Percentiles rank a stretch among this genome's conserved stretches.
These are phyloP conservation scores for Brachyopa scutellaris DNA, from an alignment of 2,888 invertebrate genomes.

Conservation along the genomic window DNA sequence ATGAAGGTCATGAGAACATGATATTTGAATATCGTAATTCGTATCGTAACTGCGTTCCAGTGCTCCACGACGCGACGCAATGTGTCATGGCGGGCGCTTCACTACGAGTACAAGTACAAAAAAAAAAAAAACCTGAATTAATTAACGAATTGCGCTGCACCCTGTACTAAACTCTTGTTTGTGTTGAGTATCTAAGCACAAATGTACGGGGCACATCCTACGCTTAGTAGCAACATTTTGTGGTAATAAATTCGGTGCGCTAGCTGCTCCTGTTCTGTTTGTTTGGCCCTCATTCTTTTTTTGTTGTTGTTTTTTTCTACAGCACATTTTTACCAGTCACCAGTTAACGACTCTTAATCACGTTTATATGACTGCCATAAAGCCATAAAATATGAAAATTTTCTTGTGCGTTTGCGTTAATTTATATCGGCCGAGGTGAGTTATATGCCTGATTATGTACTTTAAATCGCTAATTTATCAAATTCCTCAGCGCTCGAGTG, in stretches of 20 bases:
- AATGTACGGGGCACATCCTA: slow-evolving; percentile 49
- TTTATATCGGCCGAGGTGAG: slow-evolving; percentile 61
- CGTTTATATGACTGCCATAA: slow-evolving; percentile 49
- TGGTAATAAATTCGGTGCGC: slow-evolving; percentile 55
- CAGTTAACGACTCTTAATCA: slow-evolving; percentile 64
- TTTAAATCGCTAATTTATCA: slow-evolving; percentile 67
- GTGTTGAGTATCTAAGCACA: no score
- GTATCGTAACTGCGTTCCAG: not conserved
- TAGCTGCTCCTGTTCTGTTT: slow-evolving; percentile 56
- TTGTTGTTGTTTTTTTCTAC: not conserved
- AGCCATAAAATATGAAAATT: slow-evolving; percentile 45
- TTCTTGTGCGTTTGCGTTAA: slow-evolving; percentile 53
- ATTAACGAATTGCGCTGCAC: slow-evolving; percentile 60
- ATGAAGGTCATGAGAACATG: slow-evolving; percentile 67
- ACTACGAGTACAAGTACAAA: no score
- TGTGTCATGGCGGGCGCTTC: slow-evolving; percentile 4
- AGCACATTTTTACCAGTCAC: slow-evolving; percentile 26
- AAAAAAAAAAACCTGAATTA: slow-evolving; percentile 53
- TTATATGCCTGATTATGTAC: slow-evolving; percentile 56
- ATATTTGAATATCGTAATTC: slow-evolving; percentile 52
- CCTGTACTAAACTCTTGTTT: slow-evolving; percentile 26
- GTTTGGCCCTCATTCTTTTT: slow-evolving; percentile 40
- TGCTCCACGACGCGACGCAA: no score
- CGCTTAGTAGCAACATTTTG: slow-evolving; percentile 34
- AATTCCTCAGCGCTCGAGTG: slow-evolving; percentile 26